Conservation (phyloP, 2,797 vertebrate genomes). For the Eremophila alpestris region DNA sequence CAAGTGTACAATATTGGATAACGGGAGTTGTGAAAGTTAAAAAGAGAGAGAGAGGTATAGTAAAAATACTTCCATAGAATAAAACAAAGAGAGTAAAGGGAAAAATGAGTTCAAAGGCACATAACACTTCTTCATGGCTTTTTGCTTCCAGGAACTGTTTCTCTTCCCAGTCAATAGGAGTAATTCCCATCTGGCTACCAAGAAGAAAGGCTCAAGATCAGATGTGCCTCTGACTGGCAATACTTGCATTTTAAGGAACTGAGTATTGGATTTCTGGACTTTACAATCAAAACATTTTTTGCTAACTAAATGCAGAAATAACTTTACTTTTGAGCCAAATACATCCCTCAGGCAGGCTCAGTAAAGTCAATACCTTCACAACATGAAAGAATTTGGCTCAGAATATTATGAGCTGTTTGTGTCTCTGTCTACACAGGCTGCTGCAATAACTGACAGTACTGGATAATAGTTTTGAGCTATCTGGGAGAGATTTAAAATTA, state of each 20-base stretch:
- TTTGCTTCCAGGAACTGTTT: neutral
- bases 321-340: neutral
- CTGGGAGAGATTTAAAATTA: neutral
- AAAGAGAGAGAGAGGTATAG: neutral
- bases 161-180: neutral
- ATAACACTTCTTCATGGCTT: neutral
- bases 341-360: neutral
- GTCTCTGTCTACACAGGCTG: neutral
- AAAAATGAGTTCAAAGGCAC: neutral
- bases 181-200: neutral
- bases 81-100: neutral
- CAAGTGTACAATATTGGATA: neutral
- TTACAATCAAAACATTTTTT: neutral
- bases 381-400: neutral
- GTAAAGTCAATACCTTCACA: neutral
- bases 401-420: neutral
- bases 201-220: neutral
- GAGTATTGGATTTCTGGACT: neutral
- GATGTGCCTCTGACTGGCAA: neutral
- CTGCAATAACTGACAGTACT: neutral
- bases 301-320: neutral
- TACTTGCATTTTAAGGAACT: neutral
- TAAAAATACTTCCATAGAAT: slow-evolving; percentile 2
- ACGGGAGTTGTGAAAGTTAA: neutral
- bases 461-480: neutral